Conservation (phyloP, 2,888 invertebrate species). For the Bellardia pandia region DNA sequence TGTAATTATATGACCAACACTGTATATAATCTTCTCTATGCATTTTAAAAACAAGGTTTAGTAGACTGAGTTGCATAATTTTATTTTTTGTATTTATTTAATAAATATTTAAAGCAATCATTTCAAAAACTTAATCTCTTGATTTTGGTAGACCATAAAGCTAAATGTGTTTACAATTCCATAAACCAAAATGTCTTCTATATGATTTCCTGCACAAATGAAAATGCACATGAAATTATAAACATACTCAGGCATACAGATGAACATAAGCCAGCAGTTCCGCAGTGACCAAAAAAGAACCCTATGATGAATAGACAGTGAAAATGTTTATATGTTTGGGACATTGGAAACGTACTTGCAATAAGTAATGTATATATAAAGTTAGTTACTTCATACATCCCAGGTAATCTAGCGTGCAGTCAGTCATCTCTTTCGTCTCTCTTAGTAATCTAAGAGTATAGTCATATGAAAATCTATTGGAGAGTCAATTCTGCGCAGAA, state of each 20-base stretch:
- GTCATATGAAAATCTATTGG: too few species aligned
- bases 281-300: slow-evolving; percentile 55
- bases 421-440: too few species aligned
- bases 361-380: too few species aligned
- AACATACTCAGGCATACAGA: not conserved
- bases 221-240: slow-evolving; percentile 40
- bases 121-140: slow-evolving; percentile 55
- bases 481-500: too few species aligned
- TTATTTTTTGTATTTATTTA: slow-evolving; percentile 23
- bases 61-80: slow-evolving; percentile 12
- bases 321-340: too few species aligned
- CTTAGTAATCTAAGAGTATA: too few species aligned
- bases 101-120: slow-evolving; percentile 47
- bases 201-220: slow-evolving; percentile 50
- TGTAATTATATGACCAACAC: too few species aligned
- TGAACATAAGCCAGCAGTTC: not conserved
- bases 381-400: too few species aligned
- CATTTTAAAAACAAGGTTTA: not conserved
- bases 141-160: slow-evolving; percentile 26
- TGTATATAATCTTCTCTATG: not conserved
- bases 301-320: too few species aligned
- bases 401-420: too few species aligned
- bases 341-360: too few species aligned
- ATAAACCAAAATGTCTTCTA: slow-evolving; percentile 39
- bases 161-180: slow-evolving; percentile 23